Percentiles rank a stretch among this genome's conserved stretches.
Evolutionary conservation across 2,888 invertebrate genomes (phyloP).

Genomic region (Cordilura impudica): DNA sequence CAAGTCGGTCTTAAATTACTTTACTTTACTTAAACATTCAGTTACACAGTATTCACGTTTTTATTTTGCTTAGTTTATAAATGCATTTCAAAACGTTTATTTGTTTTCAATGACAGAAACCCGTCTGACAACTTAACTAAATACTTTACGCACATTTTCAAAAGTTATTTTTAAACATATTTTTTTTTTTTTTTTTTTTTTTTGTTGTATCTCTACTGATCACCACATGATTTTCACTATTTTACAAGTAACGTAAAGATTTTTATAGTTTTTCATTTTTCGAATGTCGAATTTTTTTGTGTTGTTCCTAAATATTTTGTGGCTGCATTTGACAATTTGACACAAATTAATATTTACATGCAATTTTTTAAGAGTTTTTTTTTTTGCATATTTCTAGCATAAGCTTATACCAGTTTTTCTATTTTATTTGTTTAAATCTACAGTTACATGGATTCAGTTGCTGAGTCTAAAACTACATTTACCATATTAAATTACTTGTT

Average conservation of each 20-base stretch:
- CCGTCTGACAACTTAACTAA: conserved; percentile 60
- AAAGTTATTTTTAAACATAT: not conserved
- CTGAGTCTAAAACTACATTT: conserved; percentile 7
- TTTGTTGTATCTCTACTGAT: conserved; percentile 3
- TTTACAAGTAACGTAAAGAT: conserved; percentile 25
- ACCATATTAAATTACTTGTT: conserved; percentile 39
- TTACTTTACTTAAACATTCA: conserved; percentile 8
- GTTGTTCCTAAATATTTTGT: not conserved
- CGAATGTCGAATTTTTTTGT: conserved; percentile 4
- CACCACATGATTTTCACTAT: conserved; percentile 46
- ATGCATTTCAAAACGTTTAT: conserved; percentile 33
- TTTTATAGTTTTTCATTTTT: conserved; percentile 12
- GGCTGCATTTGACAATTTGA: conserved; percentile 34
- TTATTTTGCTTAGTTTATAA: not conserved
- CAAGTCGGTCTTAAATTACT: conserved; percentile 12
- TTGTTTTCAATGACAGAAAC: conserved; percentile 33
- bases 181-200: conserved; percentile 5
- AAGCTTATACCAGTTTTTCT: not conserved
- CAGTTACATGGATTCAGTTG: not conserved
- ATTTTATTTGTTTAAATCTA: not conserved
- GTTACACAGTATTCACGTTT: conserved; percentile 28
- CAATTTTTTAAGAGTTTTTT: not conserved
- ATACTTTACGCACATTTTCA: conserved; percentile 41
- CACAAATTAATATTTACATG: conserved; percentile 26
- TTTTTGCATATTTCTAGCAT: not conserved